Percentiles rank a stretch among this genome's conserved stretches.
Evolutionary conservation across 2,797 vertebrate genomes (phyloP).

Genomic region (Menidia menidia): DNA sequence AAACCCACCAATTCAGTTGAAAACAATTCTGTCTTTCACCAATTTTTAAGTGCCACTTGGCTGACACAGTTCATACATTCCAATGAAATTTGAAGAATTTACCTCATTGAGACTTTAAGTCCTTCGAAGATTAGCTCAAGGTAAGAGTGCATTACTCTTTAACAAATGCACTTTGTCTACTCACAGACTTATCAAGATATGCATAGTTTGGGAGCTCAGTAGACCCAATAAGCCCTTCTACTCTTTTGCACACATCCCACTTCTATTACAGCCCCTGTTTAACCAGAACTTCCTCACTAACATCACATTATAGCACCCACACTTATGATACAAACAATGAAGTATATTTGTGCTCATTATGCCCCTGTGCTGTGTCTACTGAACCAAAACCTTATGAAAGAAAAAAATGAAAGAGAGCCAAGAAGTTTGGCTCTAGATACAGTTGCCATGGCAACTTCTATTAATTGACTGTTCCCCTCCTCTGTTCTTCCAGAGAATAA

Average conservation of each 20-base stretch:
- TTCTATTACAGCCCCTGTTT: not conserved
- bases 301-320: not conserved
- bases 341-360: not conserved
- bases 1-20: too few species aligned
- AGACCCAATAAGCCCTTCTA: not conserved
- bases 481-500: conserved; percentile 29
- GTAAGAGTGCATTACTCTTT: not conserved
- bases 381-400: conserved; percentile 26
- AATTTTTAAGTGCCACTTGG: too few species aligned
- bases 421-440: conserved; percentile 44
- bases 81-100: too few species aligned
- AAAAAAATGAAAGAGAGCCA: conserved; percentile 35
- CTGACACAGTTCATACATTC: too few species aligned
- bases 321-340: not conserved
- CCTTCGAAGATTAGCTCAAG: not conserved
- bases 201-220: not conserved
- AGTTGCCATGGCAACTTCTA: conserved; percentile 72
- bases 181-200: not conserved
- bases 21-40: too few species aligned
- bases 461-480: conserved; percentile 62
- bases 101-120: not conserved
- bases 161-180: not conserved
- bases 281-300: not conserved
- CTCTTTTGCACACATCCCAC: not conserved
- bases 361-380: not conserved